phyloP scores from a whole-genome alignment of 2,797 vertebrate genomes.

The Phylloscopus collybita region DNA sequence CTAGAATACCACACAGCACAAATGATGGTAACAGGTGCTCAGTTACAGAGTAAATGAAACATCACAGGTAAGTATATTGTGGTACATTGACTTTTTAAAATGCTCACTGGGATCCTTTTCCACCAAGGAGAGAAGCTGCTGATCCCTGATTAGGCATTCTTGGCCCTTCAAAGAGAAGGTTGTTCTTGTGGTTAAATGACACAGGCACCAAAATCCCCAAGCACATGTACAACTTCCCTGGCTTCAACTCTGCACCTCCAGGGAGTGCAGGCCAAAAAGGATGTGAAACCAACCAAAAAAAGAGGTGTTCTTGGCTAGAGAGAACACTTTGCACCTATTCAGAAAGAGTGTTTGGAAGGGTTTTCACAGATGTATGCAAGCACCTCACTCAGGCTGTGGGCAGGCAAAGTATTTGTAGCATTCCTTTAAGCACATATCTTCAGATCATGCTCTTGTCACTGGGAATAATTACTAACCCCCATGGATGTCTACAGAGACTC shows the following conservation, averaged over 20 bases:
- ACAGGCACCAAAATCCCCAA: slow-evolving; percentile 44
- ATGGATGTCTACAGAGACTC: not conserved
- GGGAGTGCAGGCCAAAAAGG: slow-evolving; percentile 5
- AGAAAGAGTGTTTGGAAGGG: slow-evolving; percentile 37
- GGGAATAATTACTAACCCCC: slow-evolving; percentile 40
- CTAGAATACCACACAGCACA: not conserved
- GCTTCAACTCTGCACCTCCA: slow-evolving; percentile 46
- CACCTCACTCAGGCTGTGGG: slow-evolving; percentile 26
- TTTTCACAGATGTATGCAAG: slow-evolving; percentile 63
- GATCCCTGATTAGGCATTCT: not conserved
- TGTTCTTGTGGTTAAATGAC: slow-evolving; percentile 54
- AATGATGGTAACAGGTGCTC: not conserved
- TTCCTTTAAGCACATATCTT: not conserved
- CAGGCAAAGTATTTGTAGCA: not conserved
- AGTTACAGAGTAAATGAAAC: not conserved
- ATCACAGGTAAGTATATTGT: not conserved
- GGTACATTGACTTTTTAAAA: not conserved
- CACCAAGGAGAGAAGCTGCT: slow-evolving; percentile 7
- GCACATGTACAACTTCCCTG: slow-evolving; percentile 32
- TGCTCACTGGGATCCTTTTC: not conserved
- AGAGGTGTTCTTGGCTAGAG: slow-evolving; percentile 25
- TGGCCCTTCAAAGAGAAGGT: slow-evolving; percentile 21
- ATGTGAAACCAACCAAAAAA: slow-evolving; percentile 15
- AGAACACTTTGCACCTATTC: slow-evolving; percentile 50
- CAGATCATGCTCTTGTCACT: slow-evolving; percentile 20